Evolutionary conservation across 2,888 invertebrate species (phyloP).

Genomic region (Torymus auratus): DNA sequence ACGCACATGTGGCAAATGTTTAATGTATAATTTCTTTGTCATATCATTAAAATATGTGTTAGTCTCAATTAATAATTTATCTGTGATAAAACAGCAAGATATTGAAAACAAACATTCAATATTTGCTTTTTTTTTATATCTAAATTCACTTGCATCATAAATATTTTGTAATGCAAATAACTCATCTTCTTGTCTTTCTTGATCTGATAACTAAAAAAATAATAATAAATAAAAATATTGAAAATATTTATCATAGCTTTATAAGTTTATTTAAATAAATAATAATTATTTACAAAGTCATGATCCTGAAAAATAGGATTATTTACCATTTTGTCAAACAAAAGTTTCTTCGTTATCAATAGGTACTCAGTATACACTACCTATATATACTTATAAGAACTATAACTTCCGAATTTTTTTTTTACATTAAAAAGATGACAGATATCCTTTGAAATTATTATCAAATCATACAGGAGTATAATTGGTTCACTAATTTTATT

Average conservation of each 20-base stretch:
- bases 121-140: constrained; percentile 37
- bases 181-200: constrained; percentile 64
- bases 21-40: constrained; percentile 53
- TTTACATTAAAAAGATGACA: no score
- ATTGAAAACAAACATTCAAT: constrained; percentile 61
- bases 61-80: constrained; percentile 27
- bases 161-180: constrained; percentile 64
- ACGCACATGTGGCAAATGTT: constrained; percentile 64
- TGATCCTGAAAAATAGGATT: no score
- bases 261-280: no score
- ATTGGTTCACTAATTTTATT: no score
- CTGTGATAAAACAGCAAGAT: constrained; percentile 39
- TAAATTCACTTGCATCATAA: constrained; percentile 63
- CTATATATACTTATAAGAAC: no score
- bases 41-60: background rate
- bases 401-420: no score
- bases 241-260: background rate
- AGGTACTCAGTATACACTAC: no score
- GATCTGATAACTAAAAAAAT: constrained; percentile 52
- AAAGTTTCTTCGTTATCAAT: no score
- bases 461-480: no score
- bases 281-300: no score
- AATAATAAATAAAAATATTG: background rate
- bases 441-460: no score
- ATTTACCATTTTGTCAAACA: no score